Evolutionary conservation across 2,113 vertebrate species (phyloP).

Genomic region (Dunckerocampus dactyliophorus): DNA sequence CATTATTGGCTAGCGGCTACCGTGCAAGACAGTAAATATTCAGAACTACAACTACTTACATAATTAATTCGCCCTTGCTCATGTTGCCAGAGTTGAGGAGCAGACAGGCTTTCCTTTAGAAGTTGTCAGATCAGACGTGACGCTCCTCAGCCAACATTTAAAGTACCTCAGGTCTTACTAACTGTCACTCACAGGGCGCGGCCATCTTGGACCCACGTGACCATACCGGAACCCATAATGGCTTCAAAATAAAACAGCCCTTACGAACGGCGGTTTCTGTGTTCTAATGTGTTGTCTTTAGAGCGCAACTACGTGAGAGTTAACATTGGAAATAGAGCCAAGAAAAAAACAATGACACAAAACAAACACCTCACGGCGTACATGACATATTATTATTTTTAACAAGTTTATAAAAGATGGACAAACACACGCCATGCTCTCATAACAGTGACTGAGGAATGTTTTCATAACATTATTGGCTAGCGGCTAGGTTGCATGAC

Average conservation of each 20-base stretch:
- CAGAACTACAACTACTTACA: slow-evolving; percentile 54
- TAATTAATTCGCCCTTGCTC: slow-evolving; percentile 64
- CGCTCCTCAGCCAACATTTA: slow-evolving; percentile 25
- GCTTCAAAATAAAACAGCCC: slow-evolving; percentile 44
- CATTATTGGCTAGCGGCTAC: background rate
- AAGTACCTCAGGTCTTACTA: background rate
- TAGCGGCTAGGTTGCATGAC: background rate
- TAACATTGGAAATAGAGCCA: no score
- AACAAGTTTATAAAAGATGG: background rate
- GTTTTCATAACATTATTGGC: slow-evolving; percentile 10
- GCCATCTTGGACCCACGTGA: slow-evolving; percentile 70
- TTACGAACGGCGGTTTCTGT: background rate
- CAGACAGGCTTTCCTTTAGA: background rate
- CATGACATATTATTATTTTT: background rate
- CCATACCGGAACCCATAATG: slow-evolving; percentile 1
- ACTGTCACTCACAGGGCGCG: slow-evolving; percentile 35
- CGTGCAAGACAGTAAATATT: background rate
- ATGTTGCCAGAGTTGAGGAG: slow-evolving; percentile 38
- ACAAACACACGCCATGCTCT: background rate
- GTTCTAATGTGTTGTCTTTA: background rate
- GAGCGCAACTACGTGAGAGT: no score
- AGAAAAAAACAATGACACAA: no score
- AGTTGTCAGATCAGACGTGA: slow-evolving; percentile 10
- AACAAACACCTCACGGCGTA: no score
- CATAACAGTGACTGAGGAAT: background rate